Conservation (phyloP, 2,113 vertebrate species). For the Ciconia maguari region DNA sequence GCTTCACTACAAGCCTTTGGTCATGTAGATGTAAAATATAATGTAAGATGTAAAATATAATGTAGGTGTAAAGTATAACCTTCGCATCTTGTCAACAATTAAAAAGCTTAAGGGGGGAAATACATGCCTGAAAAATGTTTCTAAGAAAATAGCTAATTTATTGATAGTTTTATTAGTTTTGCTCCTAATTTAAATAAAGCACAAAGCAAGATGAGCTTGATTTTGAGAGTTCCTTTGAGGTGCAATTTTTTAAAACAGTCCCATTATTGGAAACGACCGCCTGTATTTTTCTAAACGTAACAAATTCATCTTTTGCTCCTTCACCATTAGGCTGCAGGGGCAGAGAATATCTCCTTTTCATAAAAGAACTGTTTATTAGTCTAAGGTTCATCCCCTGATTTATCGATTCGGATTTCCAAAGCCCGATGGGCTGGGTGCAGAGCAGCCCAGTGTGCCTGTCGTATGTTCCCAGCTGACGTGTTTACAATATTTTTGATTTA, state of each 20-base stretch:
- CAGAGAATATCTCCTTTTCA: conserved; percentile 6
- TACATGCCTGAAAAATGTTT: neutral
- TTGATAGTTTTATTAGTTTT: accelerated
- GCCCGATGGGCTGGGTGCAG: neutral
- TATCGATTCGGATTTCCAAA: conserved; percentile 51
- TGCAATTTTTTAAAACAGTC: neutral
- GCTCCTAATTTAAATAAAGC: neutral
- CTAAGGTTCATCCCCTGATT: conserved; percentile 59
- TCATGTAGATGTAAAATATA: neutral
- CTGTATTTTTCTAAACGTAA: neutral
- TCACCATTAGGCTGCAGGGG: neutral
- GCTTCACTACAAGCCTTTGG: neutral
- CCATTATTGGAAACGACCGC: neutral
- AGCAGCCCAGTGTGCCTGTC: conserved; percentile 67
- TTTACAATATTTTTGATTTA: conserved; percentile 94
- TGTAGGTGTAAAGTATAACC: neutral
- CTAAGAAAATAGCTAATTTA: neutral
- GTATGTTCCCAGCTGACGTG: conserved; percentile 79
- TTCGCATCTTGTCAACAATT: neutral
- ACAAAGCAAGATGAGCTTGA: accelerated
- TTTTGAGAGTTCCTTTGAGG: neutral
- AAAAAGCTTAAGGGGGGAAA: neutral
- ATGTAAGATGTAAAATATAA: neutral
- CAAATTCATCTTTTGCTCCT: neutral
- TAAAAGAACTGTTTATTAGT: conserved; percentile 40